phyloP scores from a whole-genome alignment of 2,888 invertebrate species.

The Pristionchus arcanus region DNA sequence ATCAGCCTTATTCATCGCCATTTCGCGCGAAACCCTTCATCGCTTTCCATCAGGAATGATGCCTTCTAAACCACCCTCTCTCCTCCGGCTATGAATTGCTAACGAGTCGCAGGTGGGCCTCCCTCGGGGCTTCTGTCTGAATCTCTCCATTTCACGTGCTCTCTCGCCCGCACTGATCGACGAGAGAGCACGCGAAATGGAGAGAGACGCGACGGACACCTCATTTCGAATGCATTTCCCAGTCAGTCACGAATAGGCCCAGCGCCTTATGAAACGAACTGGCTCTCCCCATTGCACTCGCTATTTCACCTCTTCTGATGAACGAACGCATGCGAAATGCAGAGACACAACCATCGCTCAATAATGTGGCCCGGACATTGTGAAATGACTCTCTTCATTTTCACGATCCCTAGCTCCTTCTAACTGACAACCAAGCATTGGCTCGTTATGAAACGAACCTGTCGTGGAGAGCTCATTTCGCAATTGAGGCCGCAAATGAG shows the following conservation, averaged over 20 bases:
- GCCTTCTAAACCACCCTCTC: background rate
- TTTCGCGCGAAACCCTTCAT: background rate
- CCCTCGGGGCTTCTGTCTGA: background rate
- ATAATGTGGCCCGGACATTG: background rate
- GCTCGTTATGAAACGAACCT: background rate
- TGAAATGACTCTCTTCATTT: background rate
- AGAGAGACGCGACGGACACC: background rate
- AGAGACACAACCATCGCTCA: background rate
- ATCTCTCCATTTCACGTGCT: background rate
- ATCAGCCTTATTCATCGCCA: background rate
- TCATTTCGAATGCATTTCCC: constrained; percentile 23
- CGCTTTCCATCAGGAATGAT: background rate
- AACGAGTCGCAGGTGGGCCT: background rate
- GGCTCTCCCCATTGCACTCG: background rate
- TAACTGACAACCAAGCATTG: background rate
- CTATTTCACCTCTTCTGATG: background rate
- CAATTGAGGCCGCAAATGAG: background rate
- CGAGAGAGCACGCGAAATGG: background rate
- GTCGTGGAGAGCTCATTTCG: constrained; percentile 6
- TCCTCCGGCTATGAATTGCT: constrained; percentile 3
- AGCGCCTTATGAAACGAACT: background rate
- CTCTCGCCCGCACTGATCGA: background rate
- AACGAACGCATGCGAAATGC: background rate
- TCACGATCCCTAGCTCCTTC: background rate
- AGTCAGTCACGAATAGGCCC: constrained; percentile 19